phyloP scores from a whole-genome alignment of 2,797 vertebrate genomes.

The Ctenopoma kingsleyae region DNA sequence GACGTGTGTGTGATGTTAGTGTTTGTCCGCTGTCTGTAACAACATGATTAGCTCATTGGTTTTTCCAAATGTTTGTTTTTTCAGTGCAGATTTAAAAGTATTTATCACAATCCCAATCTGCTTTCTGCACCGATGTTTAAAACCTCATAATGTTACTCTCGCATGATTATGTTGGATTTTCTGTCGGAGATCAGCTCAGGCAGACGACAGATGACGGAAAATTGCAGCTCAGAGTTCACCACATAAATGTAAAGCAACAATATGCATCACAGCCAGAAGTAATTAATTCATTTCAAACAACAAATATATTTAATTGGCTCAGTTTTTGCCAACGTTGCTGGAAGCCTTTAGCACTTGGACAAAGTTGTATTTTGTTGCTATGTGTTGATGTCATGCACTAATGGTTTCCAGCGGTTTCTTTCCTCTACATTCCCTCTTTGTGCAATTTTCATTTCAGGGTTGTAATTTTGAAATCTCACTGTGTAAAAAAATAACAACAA shows the following conservation, averaged over 20 bases:
- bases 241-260: neutral
- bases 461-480: conserved; percentile 9
- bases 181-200: neutral
- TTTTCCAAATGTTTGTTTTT: too few relatives aligned
- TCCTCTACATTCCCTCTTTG: neutral
- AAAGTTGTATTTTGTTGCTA: neutral
- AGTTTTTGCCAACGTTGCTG: neutral
- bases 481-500: neutral
- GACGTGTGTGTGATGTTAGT: too few relatives aligned
- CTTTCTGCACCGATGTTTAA: too few relatives aligned
- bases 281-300: neutral
- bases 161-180: neutral
- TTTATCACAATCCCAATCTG: too few relatives aligned
- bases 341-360: neutral
- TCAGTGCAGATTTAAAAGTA: too few relatives aligned
- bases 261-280: neutral
- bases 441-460: conserved; percentile 12
- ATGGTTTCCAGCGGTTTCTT: neutral
- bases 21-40: neutral
- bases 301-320: fast-evolving
- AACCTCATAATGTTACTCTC: neutral
- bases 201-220: neutral
- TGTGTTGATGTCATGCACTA: neutral
- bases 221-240: neutral
- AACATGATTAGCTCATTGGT: neutral